phyloP scores from a whole-genome alignment of 2,888 invertebrate species.

The Carcina quercana region DNA sequence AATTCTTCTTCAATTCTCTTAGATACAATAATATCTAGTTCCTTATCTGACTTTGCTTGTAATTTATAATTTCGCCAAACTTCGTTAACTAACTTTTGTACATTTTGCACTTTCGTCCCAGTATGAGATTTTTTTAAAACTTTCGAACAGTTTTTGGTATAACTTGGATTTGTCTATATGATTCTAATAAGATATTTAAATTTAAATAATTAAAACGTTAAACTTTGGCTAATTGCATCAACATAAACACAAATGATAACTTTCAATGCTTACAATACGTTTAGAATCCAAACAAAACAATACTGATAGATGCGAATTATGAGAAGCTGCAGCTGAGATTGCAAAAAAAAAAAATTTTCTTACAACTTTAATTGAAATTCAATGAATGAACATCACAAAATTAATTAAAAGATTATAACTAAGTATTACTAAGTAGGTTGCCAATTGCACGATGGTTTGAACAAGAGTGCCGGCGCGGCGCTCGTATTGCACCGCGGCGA shows the following conservation, averaged over 20 bases:
- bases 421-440: no score
- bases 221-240: constrained; percentile 12
- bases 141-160: constrained; percentile 16
- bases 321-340: no score
- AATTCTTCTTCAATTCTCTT: constrained; percentile 20
- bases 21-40: no score
- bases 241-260: constrained; percentile 10
- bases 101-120: constrained; percentile 19
- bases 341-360: no score
- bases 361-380: no score
- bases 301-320: constrained; percentile 12
- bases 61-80: constrained; percentile 20
- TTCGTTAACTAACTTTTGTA: constrained; percentile 20
- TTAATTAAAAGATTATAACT: no score
- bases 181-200: no score
- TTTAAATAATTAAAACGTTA: no score
- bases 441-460: no score
- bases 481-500: no score
- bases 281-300: constrained; percentile 12
- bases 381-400: no score
- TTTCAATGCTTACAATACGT: constrained; percentile 13
- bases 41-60: constrained; percentile 19
- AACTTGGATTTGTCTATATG: constrained; percentile 16
- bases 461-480: no score
- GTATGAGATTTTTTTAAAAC: constrained; percentile 15